Evolutionary conservation across 1,140 invertebrate species (phyloP).

Genomic region (Teleogryllus occipitalis): DNA sequence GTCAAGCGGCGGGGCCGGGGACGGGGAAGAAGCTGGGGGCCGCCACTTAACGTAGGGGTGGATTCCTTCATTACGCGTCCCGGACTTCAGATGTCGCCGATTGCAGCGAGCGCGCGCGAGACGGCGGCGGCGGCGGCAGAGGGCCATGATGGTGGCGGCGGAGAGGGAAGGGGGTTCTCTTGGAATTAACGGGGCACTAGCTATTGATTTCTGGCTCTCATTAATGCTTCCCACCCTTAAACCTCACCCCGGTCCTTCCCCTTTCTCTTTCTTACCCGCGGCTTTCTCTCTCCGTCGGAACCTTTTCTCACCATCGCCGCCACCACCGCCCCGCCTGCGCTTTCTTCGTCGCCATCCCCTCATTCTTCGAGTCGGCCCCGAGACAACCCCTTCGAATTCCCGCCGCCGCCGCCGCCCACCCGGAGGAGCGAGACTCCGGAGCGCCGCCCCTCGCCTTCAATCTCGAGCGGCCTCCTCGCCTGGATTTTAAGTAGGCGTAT

Average conservation of each 20-base stretch:
- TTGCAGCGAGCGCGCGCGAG: background rate
- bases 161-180: background rate
- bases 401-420: background rate
- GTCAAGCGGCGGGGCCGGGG: too few species aligned
- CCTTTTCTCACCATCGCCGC: background rate
- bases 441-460: background rate
- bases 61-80: constrained; percentile 3
- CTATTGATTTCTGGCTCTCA: background rate
- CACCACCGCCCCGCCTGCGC: too few species aligned
- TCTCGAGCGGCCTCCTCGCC: background rate
- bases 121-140: background rate
- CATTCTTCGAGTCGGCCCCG: background rate
- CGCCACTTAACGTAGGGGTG: background rate
- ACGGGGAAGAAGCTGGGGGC: background rate
- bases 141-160: background rate
- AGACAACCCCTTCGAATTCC: background rate
- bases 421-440: background rate
- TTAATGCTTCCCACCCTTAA: constrained; percentile 4
- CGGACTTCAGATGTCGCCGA: constrained; percentile 2
- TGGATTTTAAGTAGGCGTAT: background rate
- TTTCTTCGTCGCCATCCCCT: background rate
- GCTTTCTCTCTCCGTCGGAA: background rate
- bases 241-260: background rate
- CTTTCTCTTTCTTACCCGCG: background rate
- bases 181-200: background rate